Percentiles rank a stretch among this genome's conserved stretches.
phyloP scores from a whole-genome alignment of 2,888 invertebrate species.

The Xestoiulus laeticollis region DNA sequence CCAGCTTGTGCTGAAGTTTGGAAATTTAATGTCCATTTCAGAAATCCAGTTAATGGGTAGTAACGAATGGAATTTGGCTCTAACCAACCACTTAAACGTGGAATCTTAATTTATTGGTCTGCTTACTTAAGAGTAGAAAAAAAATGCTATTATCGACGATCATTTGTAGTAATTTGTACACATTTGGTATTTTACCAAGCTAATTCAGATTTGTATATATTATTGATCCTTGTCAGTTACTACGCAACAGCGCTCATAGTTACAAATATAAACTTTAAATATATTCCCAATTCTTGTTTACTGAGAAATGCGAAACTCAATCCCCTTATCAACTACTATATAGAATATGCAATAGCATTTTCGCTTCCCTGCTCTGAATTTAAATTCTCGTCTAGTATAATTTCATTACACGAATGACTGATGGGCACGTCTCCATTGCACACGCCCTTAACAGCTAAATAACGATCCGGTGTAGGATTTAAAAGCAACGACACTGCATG shows the following conservation, averaged over 20 bases:
- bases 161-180: not conserved
- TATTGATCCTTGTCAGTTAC: not conserved
- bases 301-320: not conserved
- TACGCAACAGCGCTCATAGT: not conserved
- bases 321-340: not conserved
- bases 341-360: not conserved
- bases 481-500: not conserved
- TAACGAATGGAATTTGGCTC: not conserved
- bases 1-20: too few relatives aligned
- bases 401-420: not conserved
- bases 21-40: too few relatives aligned
- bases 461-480: not conserved
- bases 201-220: not conserved
- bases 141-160: not conserved
- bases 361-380: not conserved
- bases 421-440: constrained; percentile 14
- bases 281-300: not conserved
- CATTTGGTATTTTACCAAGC: not conserved
- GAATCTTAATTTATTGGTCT: not conserved
- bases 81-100: not conserved
- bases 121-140: not conserved
- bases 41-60: too few relatives aligned
- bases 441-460: not conserved
- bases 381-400: constrained; percentile 7
- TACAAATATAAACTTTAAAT: not conserved